phyloP scores from a whole-genome alignment of 35 echinoderm and acorn worm species.

The Ophiothrix spiculata region DNA sequence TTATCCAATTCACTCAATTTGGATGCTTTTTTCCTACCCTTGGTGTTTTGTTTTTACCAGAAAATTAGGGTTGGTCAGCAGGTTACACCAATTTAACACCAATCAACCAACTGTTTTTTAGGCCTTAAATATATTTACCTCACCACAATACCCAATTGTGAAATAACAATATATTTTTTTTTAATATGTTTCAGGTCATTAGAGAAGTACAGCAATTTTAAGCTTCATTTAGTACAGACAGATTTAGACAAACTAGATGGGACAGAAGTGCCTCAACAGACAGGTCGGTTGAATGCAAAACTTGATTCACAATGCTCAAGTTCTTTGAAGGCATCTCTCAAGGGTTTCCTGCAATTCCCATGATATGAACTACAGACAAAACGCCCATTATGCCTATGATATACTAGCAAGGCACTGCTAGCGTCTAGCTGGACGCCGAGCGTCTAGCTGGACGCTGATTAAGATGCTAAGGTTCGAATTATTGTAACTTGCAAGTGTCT shows the following conservation, averaged over 20 bases:
- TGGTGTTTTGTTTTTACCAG: neutral
- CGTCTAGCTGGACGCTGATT: too few species aligned
- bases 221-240: constrained; percentile 45
- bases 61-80: too few species aligned
- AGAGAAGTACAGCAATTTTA: constrained; percentile 47
- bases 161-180: neutral
- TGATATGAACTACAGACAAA: too few species aligned
- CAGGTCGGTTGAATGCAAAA: constrained; percentile 57
- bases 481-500: too few species aligned
- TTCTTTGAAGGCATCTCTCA: too few species aligned
- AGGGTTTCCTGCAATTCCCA: too few species aligned
- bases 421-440: too few species aligned
- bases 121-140: too few species aligned
- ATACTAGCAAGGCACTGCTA: too few species aligned
- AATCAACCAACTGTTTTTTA: neutral
- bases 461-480: too few species aligned
- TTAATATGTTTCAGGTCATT: constrained; percentile 53
- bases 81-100: neutral
- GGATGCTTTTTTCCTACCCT: neutral
- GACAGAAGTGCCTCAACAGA: constrained; percentile 31
- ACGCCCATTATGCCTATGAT: too few species aligned
- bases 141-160: neutral
- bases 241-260: constrained; percentile 72
- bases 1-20: neutral
- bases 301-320: too few species aligned